Conservation (phyloP, 1,140 invertebrate genomes). For the Asbolus verrucosus region DNA sequence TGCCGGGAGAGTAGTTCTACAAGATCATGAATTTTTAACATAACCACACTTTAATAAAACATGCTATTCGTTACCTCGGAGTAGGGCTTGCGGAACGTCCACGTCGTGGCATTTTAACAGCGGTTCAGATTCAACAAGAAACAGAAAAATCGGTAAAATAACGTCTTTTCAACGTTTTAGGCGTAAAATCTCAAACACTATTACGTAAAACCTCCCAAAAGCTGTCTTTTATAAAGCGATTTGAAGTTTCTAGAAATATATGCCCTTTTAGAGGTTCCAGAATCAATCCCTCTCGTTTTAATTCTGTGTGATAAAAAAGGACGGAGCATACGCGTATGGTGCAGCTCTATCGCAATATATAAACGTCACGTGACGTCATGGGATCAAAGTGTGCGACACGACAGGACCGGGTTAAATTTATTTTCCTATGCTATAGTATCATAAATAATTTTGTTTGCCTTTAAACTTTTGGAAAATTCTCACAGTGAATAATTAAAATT, state of each 20-base stretch:
- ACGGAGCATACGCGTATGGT: neutral
- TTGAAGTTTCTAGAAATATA: conserved; percentile 29
- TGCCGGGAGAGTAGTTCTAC: conserved; percentile 63
- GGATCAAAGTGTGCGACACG: neutral
- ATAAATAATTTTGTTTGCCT: too few species aligned
- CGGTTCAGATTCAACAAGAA: neutral
- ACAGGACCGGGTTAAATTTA: neutral
- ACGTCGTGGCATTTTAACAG: conserved; percentile 83
- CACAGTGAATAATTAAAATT: too few species aligned
- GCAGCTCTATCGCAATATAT: neutral
- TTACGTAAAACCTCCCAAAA: conserved; percentile 39
- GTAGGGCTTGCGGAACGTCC: conserved; percentile 76
- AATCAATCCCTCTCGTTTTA: neutral
- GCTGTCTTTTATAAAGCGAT: conserved; percentile 13
- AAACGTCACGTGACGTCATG: conserved; percentile 13
- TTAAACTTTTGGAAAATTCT: neutral
- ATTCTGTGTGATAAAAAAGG: neutral
- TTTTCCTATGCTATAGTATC: too few species aligned
- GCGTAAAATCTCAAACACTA: neutral
- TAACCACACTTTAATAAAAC: conserved; percentile 41
- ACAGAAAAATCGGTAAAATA: too few species aligned
- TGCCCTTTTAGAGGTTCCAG: conserved; percentile 15
- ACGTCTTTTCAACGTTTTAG: neutral
- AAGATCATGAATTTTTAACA: conserved; percentile 43
- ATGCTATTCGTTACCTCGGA: conserved; percentile 61